phyloP scores from a whole-genome alignment of 2,113 vertebrate genomes.

The Prochilodus magdalenae region DNA sequence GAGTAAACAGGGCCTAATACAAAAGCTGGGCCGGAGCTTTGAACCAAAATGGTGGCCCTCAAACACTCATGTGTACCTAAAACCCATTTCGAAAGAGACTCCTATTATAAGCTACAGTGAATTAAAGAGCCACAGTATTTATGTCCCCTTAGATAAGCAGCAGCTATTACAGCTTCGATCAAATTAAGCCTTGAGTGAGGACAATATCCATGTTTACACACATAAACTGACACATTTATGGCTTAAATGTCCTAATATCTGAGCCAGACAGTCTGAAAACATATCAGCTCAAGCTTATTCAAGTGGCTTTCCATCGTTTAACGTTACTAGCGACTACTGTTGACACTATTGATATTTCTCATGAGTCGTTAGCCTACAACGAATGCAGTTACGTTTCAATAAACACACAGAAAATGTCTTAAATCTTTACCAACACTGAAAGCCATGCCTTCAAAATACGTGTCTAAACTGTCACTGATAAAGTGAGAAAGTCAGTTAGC shows the following conservation, averaged over 20 bases:
- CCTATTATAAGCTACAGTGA: neutral
- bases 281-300: neutral
- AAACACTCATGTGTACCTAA: neutral
- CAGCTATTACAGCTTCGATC: too few species aligned
- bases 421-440: neutral
- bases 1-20: neutral
- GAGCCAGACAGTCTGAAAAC: neutral
- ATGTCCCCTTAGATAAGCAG: too few species aligned
- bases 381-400: neutral
- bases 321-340: too few species aligned
- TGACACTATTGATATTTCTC: too few species aligned
- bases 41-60: neutral
- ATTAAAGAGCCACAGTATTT: too few species aligned
- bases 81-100: neutral
- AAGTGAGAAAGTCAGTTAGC: neutral
- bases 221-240: neutral
- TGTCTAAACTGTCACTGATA: constrained; percentile 60
- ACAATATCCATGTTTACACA: too few species aligned
- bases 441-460: neutral
- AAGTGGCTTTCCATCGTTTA: neutral
- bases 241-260: neutral
- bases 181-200: too few species aligned
- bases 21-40: neutral
- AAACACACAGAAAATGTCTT: neutral
- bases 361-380: too few species aligned